Evolutionary conservation across 2,797 vertebrate genomes (phyloP).

Genomic region (Paedocypris micromegethes): DNA sequence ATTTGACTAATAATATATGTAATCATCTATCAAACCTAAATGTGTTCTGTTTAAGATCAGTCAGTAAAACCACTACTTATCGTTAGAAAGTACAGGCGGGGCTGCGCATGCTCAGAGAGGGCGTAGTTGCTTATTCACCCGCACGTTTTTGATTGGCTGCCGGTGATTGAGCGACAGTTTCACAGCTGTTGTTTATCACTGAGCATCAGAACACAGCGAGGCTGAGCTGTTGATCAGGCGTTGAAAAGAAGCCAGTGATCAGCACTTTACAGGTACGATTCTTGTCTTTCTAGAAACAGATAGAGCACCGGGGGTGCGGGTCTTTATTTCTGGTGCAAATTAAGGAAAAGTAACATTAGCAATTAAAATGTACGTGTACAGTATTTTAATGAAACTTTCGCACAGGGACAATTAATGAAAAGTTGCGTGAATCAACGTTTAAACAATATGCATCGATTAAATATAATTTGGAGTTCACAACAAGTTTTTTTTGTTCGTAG

Average conservation of each 20-base stretch:
- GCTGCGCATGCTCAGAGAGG: neutral
- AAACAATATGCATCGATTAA: too few species aligned
- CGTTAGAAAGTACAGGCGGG: too few species aligned
- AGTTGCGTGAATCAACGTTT: too few species aligned
- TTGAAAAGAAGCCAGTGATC: conserved; percentile 8
- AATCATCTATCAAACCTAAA: too few species aligned
- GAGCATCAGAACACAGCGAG: neutral
- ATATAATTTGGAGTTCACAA: too few species aligned
- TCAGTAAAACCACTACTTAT: too few species aligned
- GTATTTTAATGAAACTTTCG: too few species aligned
- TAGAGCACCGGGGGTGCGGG: neutral
- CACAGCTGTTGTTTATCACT: conserved; percentile 9
- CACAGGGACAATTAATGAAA: too few species aligned
- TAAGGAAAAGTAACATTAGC: neutral
- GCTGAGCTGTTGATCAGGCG: neutral
- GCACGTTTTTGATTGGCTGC: conserved; percentile 18
- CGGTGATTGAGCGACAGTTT: conserved; percentile 13
- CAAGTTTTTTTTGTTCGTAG: too few species aligned
- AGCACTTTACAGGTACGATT: conserved; percentile 28
- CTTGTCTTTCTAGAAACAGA: conserved; percentile 4
- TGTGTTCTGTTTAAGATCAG: too few species aligned
- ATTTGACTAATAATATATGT: too few species aligned
- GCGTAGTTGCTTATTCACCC: neutral
- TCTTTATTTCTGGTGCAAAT: neutral
- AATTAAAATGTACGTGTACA: too few species aligned